Evolutionary conservation across 2,888 invertebrate species (phyloP).

Genomic region (Apotomis betuletana): DNA sequence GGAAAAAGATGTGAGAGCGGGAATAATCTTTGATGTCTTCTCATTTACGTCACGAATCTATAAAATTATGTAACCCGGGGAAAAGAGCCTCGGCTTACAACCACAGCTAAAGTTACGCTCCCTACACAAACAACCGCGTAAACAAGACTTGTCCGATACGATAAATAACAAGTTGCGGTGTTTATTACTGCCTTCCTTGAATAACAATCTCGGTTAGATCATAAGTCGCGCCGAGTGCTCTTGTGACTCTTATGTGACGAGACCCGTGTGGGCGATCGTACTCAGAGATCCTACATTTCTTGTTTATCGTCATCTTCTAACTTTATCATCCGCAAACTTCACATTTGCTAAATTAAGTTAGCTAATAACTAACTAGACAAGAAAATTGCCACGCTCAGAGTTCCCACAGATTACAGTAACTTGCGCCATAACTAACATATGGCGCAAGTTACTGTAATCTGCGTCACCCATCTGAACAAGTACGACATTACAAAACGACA

Average conservation of each 20-base stretch:
- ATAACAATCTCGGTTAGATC: conserved; percentile 33
- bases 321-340: conserved; percentile 11
- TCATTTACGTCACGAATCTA: conserved; percentile 21
- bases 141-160: conserved; percentile 51
- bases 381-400: conserved; percentile 19
- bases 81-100: conserved; percentile 49
- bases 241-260: conserved; percentile 30
- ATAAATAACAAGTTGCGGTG: conserved; percentile 51
- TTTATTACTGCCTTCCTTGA: conserved; percentile 48
- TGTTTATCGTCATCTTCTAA: conserved; percentile 3
- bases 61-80: conserved; percentile 14
- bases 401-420: conserved; percentile 2
- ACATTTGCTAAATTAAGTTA: conserved; percentile 11
- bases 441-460: conserved; percentile 12
- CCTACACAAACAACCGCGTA: conserved; percentile 52
- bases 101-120: conserved; percentile 43
- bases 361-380: conserved; percentile 4
- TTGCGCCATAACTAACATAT: too few species aligned
- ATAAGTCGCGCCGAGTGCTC: conserved; percentile 24
- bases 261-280: conserved; percentile 23
- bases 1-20: background rate
- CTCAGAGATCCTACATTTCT: conserved; percentile 8
- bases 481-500: conserved; percentile 3
- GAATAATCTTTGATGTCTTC: conserved; percentile 9
- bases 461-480: conserved; percentile 12